These are phyloP conservation scores for Cotesia congregata DNA, from an alignment of 2,888 invertebrate species.

Conservation along the genomic window DNA sequence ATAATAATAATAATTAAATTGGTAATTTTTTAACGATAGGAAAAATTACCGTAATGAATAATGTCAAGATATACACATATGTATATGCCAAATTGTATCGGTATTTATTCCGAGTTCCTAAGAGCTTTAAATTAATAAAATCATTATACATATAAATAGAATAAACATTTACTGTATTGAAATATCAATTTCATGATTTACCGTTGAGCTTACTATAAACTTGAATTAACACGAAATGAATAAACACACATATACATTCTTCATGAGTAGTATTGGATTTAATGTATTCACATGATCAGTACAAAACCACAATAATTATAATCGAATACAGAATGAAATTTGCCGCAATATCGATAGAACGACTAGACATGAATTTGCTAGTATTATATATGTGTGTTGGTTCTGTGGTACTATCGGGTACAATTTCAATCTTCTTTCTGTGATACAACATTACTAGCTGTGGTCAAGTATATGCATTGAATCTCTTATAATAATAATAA, in stretches of 20 bases:
- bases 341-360: conserved; percentile 27
- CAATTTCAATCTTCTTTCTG: conserved; percentile 33
- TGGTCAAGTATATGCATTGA: conserved; percentile 18
- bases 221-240: background rate
- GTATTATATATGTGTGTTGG: conserved; percentile 10
- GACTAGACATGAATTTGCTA: conserved; percentile 13
- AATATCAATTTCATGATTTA: background rate
- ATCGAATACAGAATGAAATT: background rate
- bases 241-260: background rate
- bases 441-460: conserved; percentile 22
- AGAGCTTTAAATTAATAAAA: no score
- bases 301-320: conserved; percentile 22
- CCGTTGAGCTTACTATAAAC: background rate
- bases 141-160: no score
- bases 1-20: no score
- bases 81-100: conserved; percentile 24
- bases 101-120: no score
- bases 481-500: background rate
- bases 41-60: conserved; percentile 28
- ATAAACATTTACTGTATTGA: background rate
- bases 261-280: background rate
- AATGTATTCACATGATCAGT: conserved; percentile 4
- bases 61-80: conserved; percentile 15
- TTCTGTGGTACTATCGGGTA: conserved; percentile 3
- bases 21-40: background rate